Base-by-base conservation (phyloP, 2,113 vertebrate species). In the Gasterosteus aculeatus region DNA sequence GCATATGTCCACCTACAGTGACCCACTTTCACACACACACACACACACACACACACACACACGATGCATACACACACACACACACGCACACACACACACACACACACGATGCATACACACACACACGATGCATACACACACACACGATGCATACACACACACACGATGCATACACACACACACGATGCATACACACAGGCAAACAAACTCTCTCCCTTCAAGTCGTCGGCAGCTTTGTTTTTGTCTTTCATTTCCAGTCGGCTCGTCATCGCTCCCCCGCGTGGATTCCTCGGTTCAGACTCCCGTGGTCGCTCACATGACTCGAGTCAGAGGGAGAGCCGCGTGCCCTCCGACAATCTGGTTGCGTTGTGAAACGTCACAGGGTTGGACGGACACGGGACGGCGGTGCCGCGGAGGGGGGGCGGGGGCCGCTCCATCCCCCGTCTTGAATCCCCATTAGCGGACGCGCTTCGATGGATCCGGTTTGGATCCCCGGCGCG, bases 171-270 rank as follows among this genome's bases (percentile, higher is more conserved):
- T n/a, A 62, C 59, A 63, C 33, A 71, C 39, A 64, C 33, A 58
- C 46, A 47, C 10, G 53, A 5, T 58, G 61, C 38, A 38, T 53
- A 8, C 46, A n/a, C 47, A 59, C 19, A 60, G 51, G 78, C 47
- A 88, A 81, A 87, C 79, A 69, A 78, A 82, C 76, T 19, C 53
- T 68, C 61, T 75, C 54, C 74, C 83, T 81, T 71, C 66, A 49
- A 88, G 84, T 66, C 51, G 78, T 70, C 75, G 72, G 26, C 26
- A 82, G 64, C 51, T 46, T 29, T 39, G 62, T 77, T 68, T 80
- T 79, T 9, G 44, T 42, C 35, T 66, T 71, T 60, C 22, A 56
- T 79, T 64, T 72, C 54, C 41, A 66, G 54, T 53, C 38, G 26
- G 51, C 64, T 69, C 35, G 54, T 77, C 59, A 38, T 57, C 22